Percentiles rank a stretch among this genome's conserved stretches.
Conservation (phyloP, 1,140 invertebrate species). For the Pseudomyrmex dendroicus region DNA sequence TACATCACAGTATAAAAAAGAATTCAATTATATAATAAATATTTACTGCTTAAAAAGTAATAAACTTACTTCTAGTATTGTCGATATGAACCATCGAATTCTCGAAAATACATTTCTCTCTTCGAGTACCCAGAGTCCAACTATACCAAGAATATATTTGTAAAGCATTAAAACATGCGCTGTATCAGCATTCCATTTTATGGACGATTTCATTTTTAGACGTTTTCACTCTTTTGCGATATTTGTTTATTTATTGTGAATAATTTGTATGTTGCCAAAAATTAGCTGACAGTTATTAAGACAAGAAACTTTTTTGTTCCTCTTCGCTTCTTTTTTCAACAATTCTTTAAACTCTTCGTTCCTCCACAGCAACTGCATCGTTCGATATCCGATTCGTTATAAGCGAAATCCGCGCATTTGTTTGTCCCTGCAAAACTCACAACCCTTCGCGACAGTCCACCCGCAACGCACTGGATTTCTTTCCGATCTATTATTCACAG, state of each 20-base stretch:
- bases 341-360: not conserved
- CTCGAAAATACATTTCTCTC: conserved; percentile 28
- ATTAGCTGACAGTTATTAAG: not conserved
- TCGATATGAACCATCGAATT: conserved; percentile 50
- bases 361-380: not conserved
- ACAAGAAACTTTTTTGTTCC: not conserved
- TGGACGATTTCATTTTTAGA: not conserved
- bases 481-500: conserved; percentile 21
- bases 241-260: not conserved
- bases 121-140: conserved; percentile 21
- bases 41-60: not conserved
- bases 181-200: conserved; percentile 8
- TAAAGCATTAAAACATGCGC: conserved; percentile 5
- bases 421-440: not conserved
- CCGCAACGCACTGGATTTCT: not conserved
- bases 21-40: not conserved
- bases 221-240: not conserved
- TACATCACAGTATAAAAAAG: not conserved
- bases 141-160: conserved; percentile 26
- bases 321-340: not conserved
- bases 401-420: not conserved
- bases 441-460: not conserved
- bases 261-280: not conserved
- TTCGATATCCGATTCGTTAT: conserved; percentile 9
- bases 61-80: conserved; percentile 55